Conservation (phyloP, 2,113 vertebrate species). For the Ammodramus savannarum region DNA sequence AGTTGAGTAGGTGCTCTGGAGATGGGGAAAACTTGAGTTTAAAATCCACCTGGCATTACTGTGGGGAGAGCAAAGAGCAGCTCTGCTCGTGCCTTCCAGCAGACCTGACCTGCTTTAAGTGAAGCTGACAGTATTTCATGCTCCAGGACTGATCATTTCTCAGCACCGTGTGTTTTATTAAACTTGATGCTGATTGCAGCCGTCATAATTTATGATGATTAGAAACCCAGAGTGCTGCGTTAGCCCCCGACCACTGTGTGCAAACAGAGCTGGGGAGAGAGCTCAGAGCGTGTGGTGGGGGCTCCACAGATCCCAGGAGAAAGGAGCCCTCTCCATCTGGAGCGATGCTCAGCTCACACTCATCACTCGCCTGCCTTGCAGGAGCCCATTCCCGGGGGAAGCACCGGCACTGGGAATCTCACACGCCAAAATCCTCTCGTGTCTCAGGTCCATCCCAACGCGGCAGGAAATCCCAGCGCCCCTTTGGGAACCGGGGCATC, state of each 20-base stretch:
- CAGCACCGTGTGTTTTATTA: neutral
- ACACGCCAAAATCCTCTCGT: neutral
- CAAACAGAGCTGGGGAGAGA: conserved; percentile 18
- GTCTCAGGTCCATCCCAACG: accelerated
- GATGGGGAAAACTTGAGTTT: neutral
- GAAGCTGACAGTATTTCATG: neutral
- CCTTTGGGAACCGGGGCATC: neutral
- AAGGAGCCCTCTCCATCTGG: neutral
- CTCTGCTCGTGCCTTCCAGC: neutral
- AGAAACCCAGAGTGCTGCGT: neutral
- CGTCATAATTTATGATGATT: conserved; percentile 40
- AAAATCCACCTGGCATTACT: neutral
- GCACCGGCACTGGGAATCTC: neutral
- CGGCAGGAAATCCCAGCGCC: neutral
- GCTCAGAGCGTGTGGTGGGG: accelerated
- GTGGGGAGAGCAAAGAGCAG: neutral
- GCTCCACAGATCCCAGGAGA: neutral
- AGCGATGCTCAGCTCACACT: neutral
- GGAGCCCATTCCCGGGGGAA: neutral
- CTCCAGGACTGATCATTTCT: neutral
- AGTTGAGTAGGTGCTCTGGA: conserved; percentile 46
- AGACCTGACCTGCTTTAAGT: neutral
- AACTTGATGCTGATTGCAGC: conserved; percentile 32
- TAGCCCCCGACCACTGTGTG: neutral
- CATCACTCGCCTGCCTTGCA: neutral